Percentiles rank a stretch among this genome's conserved stretches.
Conservation (phyloP, 2,113 vertebrate genomes). For the Cercocebus atys region DNA sequence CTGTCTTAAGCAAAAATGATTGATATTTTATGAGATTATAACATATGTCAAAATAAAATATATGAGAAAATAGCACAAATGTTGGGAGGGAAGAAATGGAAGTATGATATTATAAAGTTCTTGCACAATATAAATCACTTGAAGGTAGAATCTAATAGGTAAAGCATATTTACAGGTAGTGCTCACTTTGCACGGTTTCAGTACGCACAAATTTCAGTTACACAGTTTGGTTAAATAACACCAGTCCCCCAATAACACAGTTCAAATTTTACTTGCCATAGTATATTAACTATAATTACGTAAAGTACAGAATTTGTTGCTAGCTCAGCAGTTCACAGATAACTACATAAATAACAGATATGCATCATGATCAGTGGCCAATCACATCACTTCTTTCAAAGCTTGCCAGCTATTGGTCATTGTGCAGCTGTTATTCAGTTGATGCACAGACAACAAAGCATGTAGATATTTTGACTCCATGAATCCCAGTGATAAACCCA, state of each 20-base stretch:
- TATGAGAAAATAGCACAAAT: background rate
- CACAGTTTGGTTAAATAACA: background rate
- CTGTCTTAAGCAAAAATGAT: background rate
- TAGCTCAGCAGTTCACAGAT: background rate
- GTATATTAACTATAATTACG: background rate
- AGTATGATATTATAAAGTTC: background rate
- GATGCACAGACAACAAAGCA: background rate
- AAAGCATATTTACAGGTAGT: background rate
- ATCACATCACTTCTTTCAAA: background rate
- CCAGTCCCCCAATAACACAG: background rate
- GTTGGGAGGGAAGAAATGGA: background rate
- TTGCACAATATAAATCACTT: background rate
- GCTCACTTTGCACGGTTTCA: background rate
- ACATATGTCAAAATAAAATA: background rate
- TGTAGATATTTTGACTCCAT: background rate
- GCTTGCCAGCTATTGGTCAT: background rate
- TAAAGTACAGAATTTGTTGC: background rate
- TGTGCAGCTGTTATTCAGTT: background rate
- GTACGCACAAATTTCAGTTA: background rate
- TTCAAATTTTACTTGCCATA: background rate
- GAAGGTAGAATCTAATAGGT: background rate
- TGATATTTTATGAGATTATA: background rate
- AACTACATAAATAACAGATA: background rate
- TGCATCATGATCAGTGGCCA: background rate
- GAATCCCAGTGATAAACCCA: constrained; percentile 2